These are phyloP conservation scores for Laticauda laticaudata DNA, from an alignment of 2,113 vertebrate species.

Conservation along the genomic window DNA sequence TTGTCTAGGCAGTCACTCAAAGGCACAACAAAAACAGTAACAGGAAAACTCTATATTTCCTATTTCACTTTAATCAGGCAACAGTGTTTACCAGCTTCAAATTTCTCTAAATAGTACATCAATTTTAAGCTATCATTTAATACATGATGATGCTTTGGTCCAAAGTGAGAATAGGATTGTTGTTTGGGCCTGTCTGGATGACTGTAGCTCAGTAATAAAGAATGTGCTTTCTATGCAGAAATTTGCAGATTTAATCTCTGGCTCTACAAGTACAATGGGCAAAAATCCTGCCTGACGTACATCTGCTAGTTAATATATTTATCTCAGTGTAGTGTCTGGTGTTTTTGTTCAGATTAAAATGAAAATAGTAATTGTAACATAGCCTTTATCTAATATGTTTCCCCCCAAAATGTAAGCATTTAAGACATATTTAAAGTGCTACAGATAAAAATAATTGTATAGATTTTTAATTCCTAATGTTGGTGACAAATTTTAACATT, in stretches of 20 bases:
- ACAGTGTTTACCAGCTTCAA: background rate
- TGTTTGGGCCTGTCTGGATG: background rate
- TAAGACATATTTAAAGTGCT: background rate
- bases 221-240: background rate
- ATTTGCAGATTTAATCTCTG: background rate
- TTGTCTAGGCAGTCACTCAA: background rate
- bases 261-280: background rate
- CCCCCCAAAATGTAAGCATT: background rate
- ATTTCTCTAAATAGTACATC: background rate
- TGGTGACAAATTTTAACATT: background rate
- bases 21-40: background rate
- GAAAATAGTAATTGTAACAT: background rate
- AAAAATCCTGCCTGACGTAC: background rate
- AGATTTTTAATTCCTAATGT: background rate
- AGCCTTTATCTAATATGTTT: background rate
- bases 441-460: background rate
- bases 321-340: background rate
- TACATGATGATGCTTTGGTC: background rate
- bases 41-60: background rate
- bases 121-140: background rate
- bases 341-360: background rate
- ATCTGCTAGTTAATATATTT: background rate
- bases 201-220: background rate
- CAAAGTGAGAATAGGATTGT: background rate
- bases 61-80: background rate